These are phyloP conservation scores for Thymelicus acteon DNA, from an alignment of 2,888 invertebrate species.

Conservation along the genomic window DNA sequence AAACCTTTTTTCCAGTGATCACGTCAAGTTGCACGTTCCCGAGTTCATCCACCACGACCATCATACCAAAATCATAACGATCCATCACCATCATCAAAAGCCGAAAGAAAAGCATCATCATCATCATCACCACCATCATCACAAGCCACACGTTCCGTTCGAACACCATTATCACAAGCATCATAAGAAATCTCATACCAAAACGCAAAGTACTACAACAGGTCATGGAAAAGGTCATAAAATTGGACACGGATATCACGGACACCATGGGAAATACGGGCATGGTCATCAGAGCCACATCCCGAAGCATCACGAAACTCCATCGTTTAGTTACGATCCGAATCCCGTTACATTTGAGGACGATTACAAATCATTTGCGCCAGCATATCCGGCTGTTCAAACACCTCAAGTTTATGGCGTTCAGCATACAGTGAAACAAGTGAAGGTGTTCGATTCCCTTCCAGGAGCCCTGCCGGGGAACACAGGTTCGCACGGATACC, in stretches of 20 bases:
- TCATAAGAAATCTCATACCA: constrained; percentile 67
- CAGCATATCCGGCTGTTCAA: constrained; percentile 56
- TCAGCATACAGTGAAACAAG: constrained; percentile 73
- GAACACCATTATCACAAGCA: constrained; percentile 68
- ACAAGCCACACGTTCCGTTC: constrained; percentile 65
- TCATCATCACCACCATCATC: constrained; percentile 75
- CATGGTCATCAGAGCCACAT: constrained; percentile 54
- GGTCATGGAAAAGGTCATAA: constrained; percentile 46
- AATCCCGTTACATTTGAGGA: constrained; percentile 59
- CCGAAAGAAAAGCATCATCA: constrained; percentile 73
- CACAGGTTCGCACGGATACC: constrained; percentile 60
- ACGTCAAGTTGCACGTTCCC: constrained; percentile 85
- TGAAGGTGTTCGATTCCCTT: constrained; percentile 72
- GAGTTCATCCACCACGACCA: constrained; percentile 85
- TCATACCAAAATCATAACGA: constrained; percentile 77
- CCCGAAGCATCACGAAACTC: constrained; percentile 59
- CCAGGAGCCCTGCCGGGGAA: constrained; percentile 62
- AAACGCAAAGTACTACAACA: constrained; percentile 50
- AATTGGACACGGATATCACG: constrained; percentile 51
- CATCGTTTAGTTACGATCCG: constrained; percentile 46
- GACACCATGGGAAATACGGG: constrained; percentile 54
- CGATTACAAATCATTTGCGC: constrained; percentile 59
- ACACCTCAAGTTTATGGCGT: constrained; percentile 58
- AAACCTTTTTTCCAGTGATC: constrained; percentile 72
- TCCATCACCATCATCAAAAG: constrained; percentile 71